These are phyloP conservation scores for Heterodera carotae DNA, from an alignment of 1,140 invertebrate species.

Conservation along the genomic window DNA sequence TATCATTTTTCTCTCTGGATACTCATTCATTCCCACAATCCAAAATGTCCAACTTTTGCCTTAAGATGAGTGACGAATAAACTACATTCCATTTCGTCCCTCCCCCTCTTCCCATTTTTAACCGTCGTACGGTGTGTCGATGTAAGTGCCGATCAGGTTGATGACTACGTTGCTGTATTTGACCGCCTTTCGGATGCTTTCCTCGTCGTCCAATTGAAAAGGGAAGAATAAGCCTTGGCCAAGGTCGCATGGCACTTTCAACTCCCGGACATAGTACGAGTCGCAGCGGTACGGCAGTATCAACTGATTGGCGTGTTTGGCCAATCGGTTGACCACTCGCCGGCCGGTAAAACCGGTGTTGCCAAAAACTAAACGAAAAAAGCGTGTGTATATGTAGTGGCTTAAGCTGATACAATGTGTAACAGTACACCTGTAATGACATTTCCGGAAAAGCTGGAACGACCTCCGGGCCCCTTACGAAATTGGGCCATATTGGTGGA, in stretches of 20 bases:
- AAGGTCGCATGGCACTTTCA: slow-evolving; percentile 87
- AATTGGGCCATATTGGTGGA: slow-evolving; percentile 44
- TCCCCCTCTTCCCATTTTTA: background rate
- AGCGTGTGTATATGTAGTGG: background rate
- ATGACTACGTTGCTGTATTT: slow-evolving; percentile 96
- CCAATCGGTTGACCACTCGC: slow-evolving; percentile 81
- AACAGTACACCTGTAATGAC: slow-evolving; percentile 77
- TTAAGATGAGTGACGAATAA: too few relatives aligned
- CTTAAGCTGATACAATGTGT: background rate
- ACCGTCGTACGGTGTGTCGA: slow-evolving; percentile 76
- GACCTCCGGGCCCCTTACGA: slow-evolving; percentile 73
- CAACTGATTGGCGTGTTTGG: slow-evolving; percentile 74
- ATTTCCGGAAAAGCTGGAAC: slow-evolving; percentile 91
- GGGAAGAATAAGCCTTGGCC: slow-evolving; percentile 87
- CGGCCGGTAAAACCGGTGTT: slow-evolving; percentile 82
- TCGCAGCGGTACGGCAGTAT: slow-evolving; percentile 90
- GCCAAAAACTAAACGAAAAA: slow-evolving; percentile 76
- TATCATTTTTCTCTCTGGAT: too few relatives aligned
- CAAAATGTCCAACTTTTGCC: too few relatives aligned
- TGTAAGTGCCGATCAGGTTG: slow-evolving; percentile 87
- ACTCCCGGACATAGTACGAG: slow-evolving; percentile 74
- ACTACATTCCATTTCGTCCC: too few relatives aligned
- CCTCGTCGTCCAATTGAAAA: slow-evolving; percentile 82
- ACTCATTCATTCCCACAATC: too few relatives aligned
- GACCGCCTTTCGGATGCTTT: slow-evolving; percentile 81